Percentiles rank a stretch among this genome's conserved stretches.
Evolutionary conservation across 1,140 invertebrate species (phyloP).

Genomic region (Drosophila funebris): DNA sequence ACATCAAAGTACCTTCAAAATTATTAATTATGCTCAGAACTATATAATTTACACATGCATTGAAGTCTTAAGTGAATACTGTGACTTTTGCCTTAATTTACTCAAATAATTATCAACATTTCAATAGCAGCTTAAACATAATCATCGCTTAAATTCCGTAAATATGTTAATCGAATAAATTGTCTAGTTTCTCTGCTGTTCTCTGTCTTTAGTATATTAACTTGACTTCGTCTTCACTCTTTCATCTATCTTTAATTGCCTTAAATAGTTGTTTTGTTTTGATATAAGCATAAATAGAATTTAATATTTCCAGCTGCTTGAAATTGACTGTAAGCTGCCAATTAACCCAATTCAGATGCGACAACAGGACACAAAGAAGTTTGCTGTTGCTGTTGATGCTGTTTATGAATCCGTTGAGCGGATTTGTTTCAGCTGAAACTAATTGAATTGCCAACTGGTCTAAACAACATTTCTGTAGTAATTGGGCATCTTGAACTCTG

Average conservation of each 20-base stretch:
- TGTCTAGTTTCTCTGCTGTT: too few species aligned
- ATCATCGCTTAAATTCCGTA: too few species aligned
- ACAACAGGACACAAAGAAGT: neutral
- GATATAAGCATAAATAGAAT: neutral
- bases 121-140: too few species aligned
- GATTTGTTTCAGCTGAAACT: constrained; percentile 29
- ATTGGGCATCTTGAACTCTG: constrained; percentile 16
- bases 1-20: too few species aligned
- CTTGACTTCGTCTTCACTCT: too few species aligned
- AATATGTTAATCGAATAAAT: too few species aligned
- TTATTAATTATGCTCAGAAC: too few species aligned
- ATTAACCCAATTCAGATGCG: constrained; percentile 23
- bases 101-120: too few species aligned
- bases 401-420: constrained; percentile 12
- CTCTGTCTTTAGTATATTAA: too few species aligned
- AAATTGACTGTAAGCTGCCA: constrained; percentile 22
- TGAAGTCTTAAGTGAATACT: too few species aligned
- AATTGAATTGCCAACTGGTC: constrained; percentile 8
- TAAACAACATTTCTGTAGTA: constrained; percentile 4
- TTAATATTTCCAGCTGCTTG: constrained; percentile 4
- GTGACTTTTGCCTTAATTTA: too few species aligned
- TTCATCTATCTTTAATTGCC: neutral
- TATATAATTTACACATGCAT: too few species aligned
- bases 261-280: neutral
- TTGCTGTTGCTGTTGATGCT: neutral